Evolutionary conservation across 2,113 vertebrate genomes (phyloP).

Genomic region (Psophia crepitans): DNA sequence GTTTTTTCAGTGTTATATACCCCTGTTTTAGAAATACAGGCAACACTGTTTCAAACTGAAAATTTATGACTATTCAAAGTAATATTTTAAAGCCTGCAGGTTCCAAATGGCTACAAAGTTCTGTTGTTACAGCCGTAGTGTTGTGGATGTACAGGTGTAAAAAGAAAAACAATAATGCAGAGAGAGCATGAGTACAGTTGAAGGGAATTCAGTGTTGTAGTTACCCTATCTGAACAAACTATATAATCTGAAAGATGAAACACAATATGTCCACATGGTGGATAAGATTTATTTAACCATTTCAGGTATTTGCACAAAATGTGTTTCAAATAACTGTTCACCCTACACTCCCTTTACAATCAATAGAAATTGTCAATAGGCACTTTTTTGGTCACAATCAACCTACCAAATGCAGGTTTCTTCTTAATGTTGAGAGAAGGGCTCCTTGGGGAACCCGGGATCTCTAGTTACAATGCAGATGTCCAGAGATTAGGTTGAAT

Average conservation of each 20-base stretch:
- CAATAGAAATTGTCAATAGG: not conserved
- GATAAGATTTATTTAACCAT: not conserved
- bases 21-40: not conserved
- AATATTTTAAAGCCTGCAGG: not conserved
- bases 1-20: not conserved
- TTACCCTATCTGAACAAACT: not conserved
- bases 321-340: not conserved
- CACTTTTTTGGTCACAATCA: not conserved
- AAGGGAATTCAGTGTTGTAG: not conserved
- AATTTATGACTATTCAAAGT: not conserved
- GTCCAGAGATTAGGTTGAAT: not conserved
- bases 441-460: not conserved
- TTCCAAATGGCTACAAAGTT: not conserved
- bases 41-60: not conserved
- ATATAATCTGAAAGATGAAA: not conserved
- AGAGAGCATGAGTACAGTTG: not conserved
- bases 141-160: not conserved
- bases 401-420: not conserved
- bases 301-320: not conserved
- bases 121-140: not conserved
- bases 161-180: not conserved
- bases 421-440: not conserved
- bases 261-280: not conserved
- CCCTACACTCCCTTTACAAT: not conserved
- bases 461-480: not conserved